A percentile compares a stretch with the other conserved stretches of the same genome.
These are phyloP conservation scores for Zoanthus sociatus DNA, from an alignment of 92 coral and sea anemone genomes.

Conservation along the genomic window DNA sequence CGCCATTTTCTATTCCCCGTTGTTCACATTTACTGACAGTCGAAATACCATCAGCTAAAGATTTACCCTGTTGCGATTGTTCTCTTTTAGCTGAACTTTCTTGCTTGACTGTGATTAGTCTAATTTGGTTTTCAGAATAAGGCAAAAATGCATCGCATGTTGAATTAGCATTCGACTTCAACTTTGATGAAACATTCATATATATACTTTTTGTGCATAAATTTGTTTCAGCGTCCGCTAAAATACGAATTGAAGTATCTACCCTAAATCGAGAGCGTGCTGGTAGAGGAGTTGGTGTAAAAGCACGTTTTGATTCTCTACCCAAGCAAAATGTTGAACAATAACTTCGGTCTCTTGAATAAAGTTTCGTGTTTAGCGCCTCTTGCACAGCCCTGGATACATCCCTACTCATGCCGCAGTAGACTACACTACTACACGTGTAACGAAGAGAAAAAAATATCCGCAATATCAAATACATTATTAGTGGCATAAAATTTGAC, in stretches of 20 bases:
- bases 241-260: neutral
- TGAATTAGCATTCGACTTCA: neutral
- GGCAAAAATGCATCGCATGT: neutral
- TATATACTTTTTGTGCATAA: too few species aligned
- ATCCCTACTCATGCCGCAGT: constrained; percentile 9
- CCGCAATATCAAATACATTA: neutral
- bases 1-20: too few species aligned
- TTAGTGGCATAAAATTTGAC: neutral
- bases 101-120: neutral
- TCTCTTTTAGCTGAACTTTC: neutral
- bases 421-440: constrained; percentile 8
- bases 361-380: neutral
- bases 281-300: neutral
- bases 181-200: neutral
- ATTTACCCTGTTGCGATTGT: neutral
- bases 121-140: neutral
- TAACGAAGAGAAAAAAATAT: constrained; percentile 29
- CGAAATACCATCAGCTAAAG: neutral
- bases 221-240: neutral
- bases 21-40: neutral
- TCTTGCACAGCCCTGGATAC: neutral
- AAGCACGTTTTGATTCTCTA: neutral
- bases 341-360: neutral
- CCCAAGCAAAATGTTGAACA: neutral
- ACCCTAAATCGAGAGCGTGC: neutral